Conservation (phyloP, 2,797 vertebrate species). For the Anguilla pacifica region DNA sequence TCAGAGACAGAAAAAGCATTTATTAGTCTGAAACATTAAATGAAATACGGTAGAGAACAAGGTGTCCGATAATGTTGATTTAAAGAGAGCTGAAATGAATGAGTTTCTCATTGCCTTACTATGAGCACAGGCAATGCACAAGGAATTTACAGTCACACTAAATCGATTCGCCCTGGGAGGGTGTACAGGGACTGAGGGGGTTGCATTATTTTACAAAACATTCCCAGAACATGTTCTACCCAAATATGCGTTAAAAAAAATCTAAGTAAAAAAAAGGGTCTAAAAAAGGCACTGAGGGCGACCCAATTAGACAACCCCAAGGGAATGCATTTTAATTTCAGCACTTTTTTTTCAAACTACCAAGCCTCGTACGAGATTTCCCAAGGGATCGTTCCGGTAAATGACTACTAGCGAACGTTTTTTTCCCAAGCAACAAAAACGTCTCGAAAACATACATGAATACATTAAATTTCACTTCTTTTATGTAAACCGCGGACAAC, state of each 20-base stretch:
- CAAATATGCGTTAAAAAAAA: background rate
- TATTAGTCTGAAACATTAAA: background rate
- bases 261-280: background rate
- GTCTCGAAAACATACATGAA: background rate
- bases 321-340: background rate
- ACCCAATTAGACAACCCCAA: background rate
- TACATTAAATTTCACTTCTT: conserved; percentile 42
- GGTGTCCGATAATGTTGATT: background rate
- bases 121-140: background rate
- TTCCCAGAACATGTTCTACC: background rate
- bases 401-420: background rate
- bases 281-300: background rate
- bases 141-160: background rate
- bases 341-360: background rate
- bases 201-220: background rate
- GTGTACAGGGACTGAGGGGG: background rate
- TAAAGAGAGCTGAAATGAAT: background rate
- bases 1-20: background rate
- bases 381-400: background rate
- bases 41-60: background rate
- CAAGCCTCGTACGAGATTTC: background rate
- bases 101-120: background rate
- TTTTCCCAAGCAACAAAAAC: background rate
- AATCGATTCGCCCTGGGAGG: background rate
- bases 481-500: conserved; percentile 20